A percentile compares a stretch with the other conserved stretches of the same genome.
Evolutionary conservation across 2,113 vertebrate species (phyloP).

Genomic region (Istiophorus platypterus): DNA sequence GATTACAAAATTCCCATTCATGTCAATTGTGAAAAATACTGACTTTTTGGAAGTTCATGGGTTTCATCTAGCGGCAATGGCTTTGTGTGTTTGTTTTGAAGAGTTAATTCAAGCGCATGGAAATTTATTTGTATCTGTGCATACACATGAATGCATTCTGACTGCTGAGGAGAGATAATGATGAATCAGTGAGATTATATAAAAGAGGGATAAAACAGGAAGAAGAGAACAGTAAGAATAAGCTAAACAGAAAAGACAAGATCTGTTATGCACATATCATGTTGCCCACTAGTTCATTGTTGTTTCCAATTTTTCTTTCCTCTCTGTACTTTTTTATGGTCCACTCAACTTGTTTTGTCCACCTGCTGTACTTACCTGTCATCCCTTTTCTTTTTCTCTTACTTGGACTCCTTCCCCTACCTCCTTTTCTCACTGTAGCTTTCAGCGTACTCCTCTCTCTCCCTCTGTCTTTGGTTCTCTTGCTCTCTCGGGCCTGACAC

Average conservation of each 20-base stretch:
- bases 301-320: conserved; percentile 5
- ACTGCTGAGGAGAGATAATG: conserved; percentile 38
- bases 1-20: neutral
- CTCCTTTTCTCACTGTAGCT: conserved; percentile 33
- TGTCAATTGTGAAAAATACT: neutral
- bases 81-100: neutral
- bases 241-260: neutral
- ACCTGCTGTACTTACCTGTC: conserved; percentile 53
- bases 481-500: conserved; percentile 58
- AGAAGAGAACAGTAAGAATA: neutral
- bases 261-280: conserved; percentile 13
- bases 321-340: neutral
- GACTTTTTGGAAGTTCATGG: neutral
- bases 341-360: conserved; percentile 38
- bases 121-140: conserved; percentile 18
- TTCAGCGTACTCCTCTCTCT: conserved; percentile 17
- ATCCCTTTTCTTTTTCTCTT: conserved; percentile 53
- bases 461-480: conserved; percentile 36
- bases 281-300: neutral
- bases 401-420: neutral
- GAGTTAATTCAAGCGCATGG: neutral
- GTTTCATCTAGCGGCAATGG: conserved; percentile 8
- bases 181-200: conserved; percentile 23
- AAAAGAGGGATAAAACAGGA: neutral
- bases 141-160: conserved; percentile 10